A percentile compares a stretch with the other conserved stretches of the same genome.
Evolutionary conservation across 37 sponge, comb jelly and placozoan genomes (phyloP).

Genomic region (Tethya wilhelma): DNA sequence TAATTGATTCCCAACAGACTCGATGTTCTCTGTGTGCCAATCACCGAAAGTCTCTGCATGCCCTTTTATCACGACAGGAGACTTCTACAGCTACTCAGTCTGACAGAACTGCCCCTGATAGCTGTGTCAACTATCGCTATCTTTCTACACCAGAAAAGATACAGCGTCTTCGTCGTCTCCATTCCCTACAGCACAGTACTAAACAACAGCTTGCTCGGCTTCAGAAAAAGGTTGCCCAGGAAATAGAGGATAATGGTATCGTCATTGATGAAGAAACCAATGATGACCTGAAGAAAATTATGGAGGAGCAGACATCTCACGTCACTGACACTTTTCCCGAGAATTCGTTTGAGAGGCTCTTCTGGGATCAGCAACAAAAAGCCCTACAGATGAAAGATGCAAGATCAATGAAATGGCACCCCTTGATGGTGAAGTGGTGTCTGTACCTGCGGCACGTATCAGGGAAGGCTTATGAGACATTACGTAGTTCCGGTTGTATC

Average conservation of each 20-base stretch:
- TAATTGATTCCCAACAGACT: neutral
- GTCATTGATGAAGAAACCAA: constrained; percentile 19
- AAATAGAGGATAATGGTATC: neutral
- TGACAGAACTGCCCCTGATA: constrained; percentile 19
- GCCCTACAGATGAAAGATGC: neutral
- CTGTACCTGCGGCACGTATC: constrained; percentile 43
- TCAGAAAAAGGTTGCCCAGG: constrained; percentile 5
- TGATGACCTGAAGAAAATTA: constrained; percentile 6
- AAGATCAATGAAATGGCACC: constrained; percentile 52
- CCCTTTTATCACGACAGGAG: neutral
- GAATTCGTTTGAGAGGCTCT: constrained; percentile 24
- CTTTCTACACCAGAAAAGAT: neutral
- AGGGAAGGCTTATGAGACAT: constrained; percentile 38
- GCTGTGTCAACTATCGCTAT: constrained; percentile 1
- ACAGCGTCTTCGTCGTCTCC: constrained; percentile 6
- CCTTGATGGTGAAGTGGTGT: constrained; percentile 50
- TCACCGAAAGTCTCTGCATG: constrained; percentile 13
- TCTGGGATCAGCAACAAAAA: constrained; percentile 45
- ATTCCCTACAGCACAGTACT: neutral
- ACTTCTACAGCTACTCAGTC: too few species aligned
- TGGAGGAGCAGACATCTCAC: neutral
- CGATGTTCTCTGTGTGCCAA: constrained; percentile 18
- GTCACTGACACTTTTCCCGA: neutral
- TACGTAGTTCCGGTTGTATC: constrained; percentile 32
- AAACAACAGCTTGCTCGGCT: neutral